Evolutionary conservation across 2,888 invertebrate species (phyloP).

Genomic region (Subacronicta megacephala): DNA sequence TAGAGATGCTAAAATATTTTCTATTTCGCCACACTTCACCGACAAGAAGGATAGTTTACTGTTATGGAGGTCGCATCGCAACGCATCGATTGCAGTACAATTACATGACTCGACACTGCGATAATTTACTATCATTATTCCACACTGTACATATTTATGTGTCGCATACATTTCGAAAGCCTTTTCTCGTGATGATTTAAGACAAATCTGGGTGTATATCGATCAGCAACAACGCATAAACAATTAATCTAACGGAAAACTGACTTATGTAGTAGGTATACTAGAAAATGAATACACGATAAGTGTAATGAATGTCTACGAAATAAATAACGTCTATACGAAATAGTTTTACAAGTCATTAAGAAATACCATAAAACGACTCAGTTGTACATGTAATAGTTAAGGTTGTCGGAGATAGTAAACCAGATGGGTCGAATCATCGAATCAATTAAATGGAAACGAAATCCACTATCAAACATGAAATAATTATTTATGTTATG

Average conservation of each 20-base stretch:
- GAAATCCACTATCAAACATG: constrained; percentile 20
- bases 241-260: constrained; percentile 60
- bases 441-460: constrained; percentile 36
- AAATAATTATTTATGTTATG: background rate
- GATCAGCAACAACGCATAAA: constrained; percentile 60
- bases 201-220: constrained; percentile 49
- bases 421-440: constrained; percentile 30
- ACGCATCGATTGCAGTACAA: constrained; percentile 73
- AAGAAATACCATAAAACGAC: constrained; percentile 30
- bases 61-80: constrained; percentile 70
- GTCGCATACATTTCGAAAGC: constrained; percentile 65
- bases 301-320: constrained; percentile 48
- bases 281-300: constrained; percentile 49
- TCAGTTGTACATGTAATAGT: too few relatives aligned
- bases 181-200: constrained; percentile 51
- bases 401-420: constrained; percentile 29
- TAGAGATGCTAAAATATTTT: constrained; percentile 58
- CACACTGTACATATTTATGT: constrained; percentile 63
- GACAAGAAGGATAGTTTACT: constrained; percentile 67
- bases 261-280: constrained; percentile 43
- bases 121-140: constrained; percentile 81
- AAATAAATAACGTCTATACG: constrained; percentile 27
- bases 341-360: constrained; percentile 35
- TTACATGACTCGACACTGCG: constrained; percentile 73
- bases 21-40: constrained; percentile 63